Evolutionary conservation across 64 coral and sea anemone species (phyloP), one percentile per base, ranked within the genome.

Genomic region (Porites lutea): DNA sequence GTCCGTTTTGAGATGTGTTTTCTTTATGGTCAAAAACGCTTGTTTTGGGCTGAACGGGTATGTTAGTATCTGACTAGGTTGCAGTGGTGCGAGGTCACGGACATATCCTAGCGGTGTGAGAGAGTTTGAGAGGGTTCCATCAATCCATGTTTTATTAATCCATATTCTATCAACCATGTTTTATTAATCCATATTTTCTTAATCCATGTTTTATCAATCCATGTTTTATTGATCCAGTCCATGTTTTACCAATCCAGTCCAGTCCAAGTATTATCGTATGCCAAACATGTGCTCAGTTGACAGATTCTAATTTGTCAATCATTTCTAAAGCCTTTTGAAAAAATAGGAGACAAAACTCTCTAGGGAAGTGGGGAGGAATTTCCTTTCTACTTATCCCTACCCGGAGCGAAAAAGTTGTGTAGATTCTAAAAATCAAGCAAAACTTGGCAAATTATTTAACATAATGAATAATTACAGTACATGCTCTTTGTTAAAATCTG

Each of bases 321-420:
- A 67, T 67, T 67, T 67, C 64, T 67, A 8, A 67, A 67, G 64
- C 64, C n/a, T n/a, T n/a, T n/a, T n/a, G n/a, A n/a, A n/a, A n/a
- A n/a, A n/a, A n/a, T n/a, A n/a, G n/a, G n/a, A 67, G 64, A 67
- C 64, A 67, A 67, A 67, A 67, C 64, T 67, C 64, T 67, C 64
- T 8, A 16, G 64, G 64, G 64, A n/a, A 67, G 64, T 8, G 7
- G 64, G 64, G 64, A 67, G 64, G 64, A 67, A 67, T 67, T 67
- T n/a, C 64, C 14, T 67, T 67, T 67, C 64, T 67, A 67, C 64
- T 67, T 67, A 67, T 14, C 64, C 15, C 64, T 67, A 67, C 64
- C 5, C 64, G 64, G 64, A 67, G 64, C 59, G 59, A 62, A 62
- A 62, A 62, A 62, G n/a, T n/a, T n/a, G n/a, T n/a, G n/a, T n/a